A percentile compares a stretch with the other conserved stretches of the same genome.
These are phyloP conservation scores for Alviniconcha marisindica DNA, from an alignment of 1,140 invertebrate genomes.

Conservation along the genomic window DNA sequence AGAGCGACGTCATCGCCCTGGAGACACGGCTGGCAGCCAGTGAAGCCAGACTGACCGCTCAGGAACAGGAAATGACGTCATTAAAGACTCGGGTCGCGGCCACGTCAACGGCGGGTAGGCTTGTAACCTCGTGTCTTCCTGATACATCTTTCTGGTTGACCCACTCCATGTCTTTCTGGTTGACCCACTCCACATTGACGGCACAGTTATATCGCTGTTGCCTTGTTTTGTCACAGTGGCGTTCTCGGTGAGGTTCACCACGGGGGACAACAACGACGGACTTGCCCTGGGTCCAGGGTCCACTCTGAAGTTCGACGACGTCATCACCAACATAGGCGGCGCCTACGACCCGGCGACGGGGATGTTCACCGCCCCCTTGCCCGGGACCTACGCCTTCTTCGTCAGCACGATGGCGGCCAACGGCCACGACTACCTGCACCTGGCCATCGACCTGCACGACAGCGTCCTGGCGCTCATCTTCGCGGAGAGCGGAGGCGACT, in stretches of 20 bases:
- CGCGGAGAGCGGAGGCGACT: neutral
- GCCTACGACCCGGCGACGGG: slow-evolving; percentile 48
- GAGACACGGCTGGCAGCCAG: no score
- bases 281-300: neutral
- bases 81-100: no score
- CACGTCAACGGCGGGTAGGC: no score
- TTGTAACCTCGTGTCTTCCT: no score
- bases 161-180: no score
- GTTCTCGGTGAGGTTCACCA: neutral
- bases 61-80: no score
- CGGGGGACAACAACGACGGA: neutral
- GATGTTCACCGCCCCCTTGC: slow-evolving; percentile 42
- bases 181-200: no score
- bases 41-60: no score
- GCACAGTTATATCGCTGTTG: neutral
- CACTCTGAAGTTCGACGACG: slow-evolving; percentile 43
- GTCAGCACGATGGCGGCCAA: neutral
- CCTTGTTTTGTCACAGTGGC: neutral
- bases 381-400: slow-evolving; percentile 45
- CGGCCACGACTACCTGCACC: neutral
- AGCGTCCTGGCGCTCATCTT: neutral
- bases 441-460: neutral
- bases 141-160: no score
- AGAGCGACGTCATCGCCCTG: no score
- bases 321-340: slow-evolving; percentile 50